Conservation (phyloP, 2,797 vertebrate genomes). For the Avahi laniger region DNA sequence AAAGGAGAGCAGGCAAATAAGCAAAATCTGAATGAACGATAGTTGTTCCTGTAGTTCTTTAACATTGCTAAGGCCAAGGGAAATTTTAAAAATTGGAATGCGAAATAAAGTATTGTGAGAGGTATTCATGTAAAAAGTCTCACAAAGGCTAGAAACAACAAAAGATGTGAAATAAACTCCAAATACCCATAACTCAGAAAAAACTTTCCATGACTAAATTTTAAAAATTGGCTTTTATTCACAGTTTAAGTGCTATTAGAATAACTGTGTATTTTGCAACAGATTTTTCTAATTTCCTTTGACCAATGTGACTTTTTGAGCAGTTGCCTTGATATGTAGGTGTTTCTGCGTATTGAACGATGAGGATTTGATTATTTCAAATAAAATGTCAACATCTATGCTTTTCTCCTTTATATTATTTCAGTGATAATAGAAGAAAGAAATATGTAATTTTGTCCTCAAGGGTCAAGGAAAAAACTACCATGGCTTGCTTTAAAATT, state of each 20-base stretch:
- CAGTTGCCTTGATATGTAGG: not conserved
- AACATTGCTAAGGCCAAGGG: not conserved
- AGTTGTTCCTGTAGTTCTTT: not conserved
- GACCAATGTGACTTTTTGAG: not conserved
- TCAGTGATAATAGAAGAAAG: not conserved
- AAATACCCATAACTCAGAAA: not conserved
- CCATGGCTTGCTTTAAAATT: slow-evolving; percentile 28
- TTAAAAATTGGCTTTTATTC: not conserved
- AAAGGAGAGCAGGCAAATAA: not conserved
- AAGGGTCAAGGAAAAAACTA: not conserved
- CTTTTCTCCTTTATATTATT: slow-evolving; percentile 21
- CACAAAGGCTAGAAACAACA: not conserved
- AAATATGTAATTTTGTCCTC: not conserved
- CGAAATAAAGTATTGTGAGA: not conserved
- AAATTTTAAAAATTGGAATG: not conserved
- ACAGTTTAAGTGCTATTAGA: not conserved
- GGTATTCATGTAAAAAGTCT: not conserved
- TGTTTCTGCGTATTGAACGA: not conserved
- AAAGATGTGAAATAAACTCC: not conserved
- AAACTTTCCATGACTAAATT: not conserved
- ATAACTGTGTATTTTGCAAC: not conserved
- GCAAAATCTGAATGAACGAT: not conserved
- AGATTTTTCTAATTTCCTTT: slow-evolving; percentile 21
- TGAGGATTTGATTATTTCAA: not conserved
- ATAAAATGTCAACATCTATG: not conserved